Conservation (phyloP, 2,888 invertebrate genomes). For the Helobdella robusta region DNA sequence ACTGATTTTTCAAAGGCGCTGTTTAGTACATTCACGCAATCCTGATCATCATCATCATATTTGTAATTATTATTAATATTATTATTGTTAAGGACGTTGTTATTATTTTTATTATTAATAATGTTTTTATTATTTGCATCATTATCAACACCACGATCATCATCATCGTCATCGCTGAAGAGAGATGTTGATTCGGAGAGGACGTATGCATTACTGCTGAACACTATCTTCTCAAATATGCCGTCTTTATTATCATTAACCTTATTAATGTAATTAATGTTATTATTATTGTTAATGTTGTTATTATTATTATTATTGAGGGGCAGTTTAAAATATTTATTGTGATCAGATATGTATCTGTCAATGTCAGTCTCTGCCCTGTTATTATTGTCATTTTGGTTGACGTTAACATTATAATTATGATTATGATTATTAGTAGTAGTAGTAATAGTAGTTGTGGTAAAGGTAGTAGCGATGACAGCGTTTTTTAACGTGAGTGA, state of each 20-base stretch:
- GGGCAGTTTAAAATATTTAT: too few relatives aligned
- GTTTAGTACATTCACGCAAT: not conserved
- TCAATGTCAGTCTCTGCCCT: not conserved
- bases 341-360: too few relatives aligned
- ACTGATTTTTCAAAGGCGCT: not conserved
- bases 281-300: not conserved
- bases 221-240: not conserved
- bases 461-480: not conserved
- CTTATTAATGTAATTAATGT: not conserved
- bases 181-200: not conserved
- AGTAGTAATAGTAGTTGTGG: not conserved
- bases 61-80: constrained; percentile 8
- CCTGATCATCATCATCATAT: not conserved
- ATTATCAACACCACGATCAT: not conserved
- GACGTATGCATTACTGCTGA: not conserved
- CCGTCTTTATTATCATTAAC: not conserved
- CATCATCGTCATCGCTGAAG: not conserved
- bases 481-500: too few relatives aligned
- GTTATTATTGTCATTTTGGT: not conserved
- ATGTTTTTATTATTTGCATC: not conserved
- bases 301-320: too few relatives aligned
- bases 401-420: not conserved
- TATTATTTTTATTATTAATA: not conserved
- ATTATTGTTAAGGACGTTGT: not conserved
- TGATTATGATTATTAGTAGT: not conserved